These are phyloP conservation scores for Tetropium fuscum DNA, from an alignment of 2,888 invertebrate species.

Conservation along the genomic window DNA sequence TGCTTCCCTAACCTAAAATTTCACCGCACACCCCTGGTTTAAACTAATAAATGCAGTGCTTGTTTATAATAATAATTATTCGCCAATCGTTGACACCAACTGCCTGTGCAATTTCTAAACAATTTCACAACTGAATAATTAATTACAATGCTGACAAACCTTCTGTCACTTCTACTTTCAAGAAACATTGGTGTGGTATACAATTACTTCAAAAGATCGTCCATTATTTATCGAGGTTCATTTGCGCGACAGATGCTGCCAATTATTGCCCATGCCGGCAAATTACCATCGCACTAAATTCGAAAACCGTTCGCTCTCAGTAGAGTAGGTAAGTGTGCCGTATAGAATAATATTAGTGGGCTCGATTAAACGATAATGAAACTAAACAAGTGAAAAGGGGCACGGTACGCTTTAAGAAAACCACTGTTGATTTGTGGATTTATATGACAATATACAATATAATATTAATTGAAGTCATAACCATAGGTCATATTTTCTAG, in stretches of 20 bases:
- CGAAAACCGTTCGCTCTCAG: slow-evolving; percentile 1
- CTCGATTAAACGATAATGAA: not conserved
- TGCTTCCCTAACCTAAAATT: too few species aligned
- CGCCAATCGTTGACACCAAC: slow-evolving; percentile 3
- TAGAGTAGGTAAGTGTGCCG: slow-evolving; percentile 26
- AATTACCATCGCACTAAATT: slow-evolving; percentile 13
- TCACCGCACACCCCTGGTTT: too few species aligned
- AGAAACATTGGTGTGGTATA: slow-evolving; percentile 15
- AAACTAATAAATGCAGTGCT: not conserved
- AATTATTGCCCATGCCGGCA: slow-evolving; percentile 12
- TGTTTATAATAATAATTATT: slow-evolving; percentile 2
- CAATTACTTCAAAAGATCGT: slow-evolving; percentile 8
- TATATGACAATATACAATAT: too few species aligned
- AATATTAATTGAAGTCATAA: too few species aligned
- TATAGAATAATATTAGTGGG: not conserved
- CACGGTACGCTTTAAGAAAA: not conserved
- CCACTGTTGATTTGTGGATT: too few species aligned
- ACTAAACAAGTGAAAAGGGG: not conserved
- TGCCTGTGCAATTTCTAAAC: not conserved
- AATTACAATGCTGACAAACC: too few species aligned
- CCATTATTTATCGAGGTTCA: slow-evolving; percentile 5
- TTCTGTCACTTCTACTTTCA: slow-evolving; percentile 21
- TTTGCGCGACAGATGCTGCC: slow-evolving; percentile 21
- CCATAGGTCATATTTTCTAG: too few species aligned
- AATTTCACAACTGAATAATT: not conserved